Percentiles rank a stretch among this genome's conserved stretches.
phyloP scores from a whole-genome alignment of 1,140 invertebrate genomes.

The Proctacanthus coquilletti region DNA sequence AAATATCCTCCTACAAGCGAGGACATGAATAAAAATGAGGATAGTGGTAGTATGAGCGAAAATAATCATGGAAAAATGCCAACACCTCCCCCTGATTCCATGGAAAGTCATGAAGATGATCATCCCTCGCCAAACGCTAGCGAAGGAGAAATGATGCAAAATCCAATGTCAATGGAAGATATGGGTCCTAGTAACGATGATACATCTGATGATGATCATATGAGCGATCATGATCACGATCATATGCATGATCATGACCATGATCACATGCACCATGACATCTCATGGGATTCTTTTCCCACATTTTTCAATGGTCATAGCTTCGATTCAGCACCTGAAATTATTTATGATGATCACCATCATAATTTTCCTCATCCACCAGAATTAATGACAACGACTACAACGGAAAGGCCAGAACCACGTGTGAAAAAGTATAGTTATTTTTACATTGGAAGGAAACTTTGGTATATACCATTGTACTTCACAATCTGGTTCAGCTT shows the following conservation, averaged over 20 bases:
- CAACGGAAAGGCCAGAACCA: slow-evolving; percentile 35
- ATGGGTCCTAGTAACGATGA: slow-evolving; percentile 5
- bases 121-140: slow-evolving; percentile 13
- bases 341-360: slow-evolving; percentile 33
- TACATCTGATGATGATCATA: slow-evolving; percentile 8
- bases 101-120: slow-evolving; percentile 13
- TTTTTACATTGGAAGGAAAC: slow-evolving; percentile 62
- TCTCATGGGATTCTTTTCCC: slow-evolving; percentile 13
- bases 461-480: slow-evolving; percentile 69
- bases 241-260: slow-evolving; percentile 29
- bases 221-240: slow-evolving; percentile 4
- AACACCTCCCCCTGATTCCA: slow-evolving; percentile 23
- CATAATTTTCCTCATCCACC: slow-evolving; percentile 29
- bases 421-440: slow-evolving; percentile 64
- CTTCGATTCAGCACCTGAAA: slow-evolving; percentile 27
- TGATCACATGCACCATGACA: slow-evolving; percentile 12
- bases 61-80: slow-evolving; percentile 10
- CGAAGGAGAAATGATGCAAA: slow-evolving; percentile 16
- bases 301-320: slow-evolving; percentile 10
- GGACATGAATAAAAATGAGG: slow-evolving; percentile 7
- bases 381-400: slow-evolving; percentile 16
- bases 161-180: slow-evolving; percentile 10
- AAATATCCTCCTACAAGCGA: not conserved
- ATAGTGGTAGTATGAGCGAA: slow-evolving; percentile 9
- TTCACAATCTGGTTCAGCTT: slow-evolving; percentile 70